Evolutionary conservation across 2,113 vertebrate genomes (phyloP).

Genomic region (Axis porcinus): DNA sequence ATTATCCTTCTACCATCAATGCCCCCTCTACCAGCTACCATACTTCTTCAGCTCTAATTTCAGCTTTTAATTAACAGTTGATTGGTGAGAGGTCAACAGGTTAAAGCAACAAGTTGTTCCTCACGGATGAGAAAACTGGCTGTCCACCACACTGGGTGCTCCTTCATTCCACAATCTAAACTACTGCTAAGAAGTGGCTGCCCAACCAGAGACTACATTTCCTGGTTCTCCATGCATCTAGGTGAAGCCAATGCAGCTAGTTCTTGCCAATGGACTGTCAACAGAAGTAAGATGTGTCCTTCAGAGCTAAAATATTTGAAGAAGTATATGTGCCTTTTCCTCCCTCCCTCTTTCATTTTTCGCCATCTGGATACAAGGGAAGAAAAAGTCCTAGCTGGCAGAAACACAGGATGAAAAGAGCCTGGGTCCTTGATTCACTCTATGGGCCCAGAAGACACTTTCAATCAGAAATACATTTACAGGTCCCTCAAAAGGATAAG

Average conservation of each 20-base stretch:
- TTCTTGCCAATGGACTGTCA: not conserved
- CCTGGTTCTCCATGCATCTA: not conserved
- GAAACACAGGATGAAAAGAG: not conserved
- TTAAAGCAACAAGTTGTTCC: not conserved
- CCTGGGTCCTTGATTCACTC: not conserved
- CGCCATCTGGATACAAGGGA: not conserved
- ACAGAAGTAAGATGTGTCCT: not conserved
- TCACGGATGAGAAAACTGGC: not conserved
- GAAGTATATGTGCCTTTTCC: not conserved
- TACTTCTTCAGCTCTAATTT: not conserved
- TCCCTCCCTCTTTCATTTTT: not conserved
- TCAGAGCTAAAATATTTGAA: not conserved
- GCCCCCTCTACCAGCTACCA: not conserved
- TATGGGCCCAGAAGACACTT: not conserved
- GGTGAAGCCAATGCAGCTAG: not conserved
- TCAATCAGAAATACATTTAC: not conserved
- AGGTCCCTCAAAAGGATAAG: not conserved
- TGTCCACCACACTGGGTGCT: not conserved
- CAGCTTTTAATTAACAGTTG: not conserved
- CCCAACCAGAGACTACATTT: not conserved
- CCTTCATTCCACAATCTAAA: not conserved
- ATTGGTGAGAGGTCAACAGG: not conserved
- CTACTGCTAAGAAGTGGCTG: not conserved
- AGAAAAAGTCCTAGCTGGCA: not conserved
- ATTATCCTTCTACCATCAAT: not conserved